These are phyloP conservation scores for Luffia ferchaultella DNA, from an alignment of 2,888 invertebrate species.

Conservation along the genomic window DNA sequence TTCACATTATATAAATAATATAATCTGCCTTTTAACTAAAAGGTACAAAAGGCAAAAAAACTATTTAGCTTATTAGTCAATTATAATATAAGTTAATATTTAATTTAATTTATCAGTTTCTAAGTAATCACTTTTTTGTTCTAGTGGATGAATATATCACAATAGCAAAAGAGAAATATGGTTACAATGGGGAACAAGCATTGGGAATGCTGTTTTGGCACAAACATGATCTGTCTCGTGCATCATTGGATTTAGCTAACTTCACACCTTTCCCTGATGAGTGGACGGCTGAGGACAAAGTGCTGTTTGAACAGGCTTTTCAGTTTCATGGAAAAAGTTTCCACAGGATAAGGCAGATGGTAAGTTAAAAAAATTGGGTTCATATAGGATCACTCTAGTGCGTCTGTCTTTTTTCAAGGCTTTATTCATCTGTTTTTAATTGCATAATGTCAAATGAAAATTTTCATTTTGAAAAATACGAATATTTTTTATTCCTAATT, in stretches of 20 bases:
- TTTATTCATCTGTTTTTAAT: neutral
- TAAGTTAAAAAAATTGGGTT: constrained; percentile 51
- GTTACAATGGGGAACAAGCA: constrained; percentile 97
- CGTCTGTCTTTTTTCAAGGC: neutral
- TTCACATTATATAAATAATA: too few relatives aligned
- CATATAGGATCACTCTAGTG: too few relatives aligned
- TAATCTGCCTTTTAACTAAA: too few relatives aligned
- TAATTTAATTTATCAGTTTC: neutral
- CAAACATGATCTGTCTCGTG: constrained; percentile 93
- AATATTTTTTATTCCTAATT: neutral
- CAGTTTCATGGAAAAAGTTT: constrained; percentile 98
- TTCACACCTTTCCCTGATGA: constrained; percentile 98
- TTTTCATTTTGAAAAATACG: constrained; percentile 8
- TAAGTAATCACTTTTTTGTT: constrained; percentile 23
- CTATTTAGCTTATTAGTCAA: too few relatives aligned
- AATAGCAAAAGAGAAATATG: constrained; percentile 95
- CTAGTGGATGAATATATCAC: constrained; percentile 95
- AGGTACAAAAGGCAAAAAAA: too few relatives aligned
- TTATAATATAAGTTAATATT: neutral
- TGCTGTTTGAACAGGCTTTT: constrained; percentile 97
- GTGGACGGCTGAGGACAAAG: constrained; percentile 98
- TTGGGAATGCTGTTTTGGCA: constrained; percentile 98
- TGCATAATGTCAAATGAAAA: neutral
- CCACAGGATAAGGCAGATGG: constrained; percentile 97
- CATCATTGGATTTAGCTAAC: constrained; percentile 92